phyloP scores from a whole-genome alignment of 2,797 vertebrate species.

The Squalus acanthias region DNA sequence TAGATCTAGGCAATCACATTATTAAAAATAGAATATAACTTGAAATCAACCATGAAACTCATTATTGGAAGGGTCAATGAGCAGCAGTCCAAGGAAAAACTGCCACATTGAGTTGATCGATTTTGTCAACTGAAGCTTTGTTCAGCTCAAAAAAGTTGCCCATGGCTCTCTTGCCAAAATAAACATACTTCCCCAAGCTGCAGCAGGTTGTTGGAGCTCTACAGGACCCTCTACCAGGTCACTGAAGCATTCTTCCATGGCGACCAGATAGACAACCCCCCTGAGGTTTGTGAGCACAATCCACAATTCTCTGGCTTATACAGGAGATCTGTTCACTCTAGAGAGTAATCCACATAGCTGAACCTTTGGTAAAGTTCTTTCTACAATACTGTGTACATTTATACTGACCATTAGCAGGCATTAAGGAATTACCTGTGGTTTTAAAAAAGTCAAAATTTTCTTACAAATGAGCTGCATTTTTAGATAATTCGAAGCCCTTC shows the following conservation, averaged over 20 bases:
- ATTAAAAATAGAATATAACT: neutral
- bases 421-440: neutral
- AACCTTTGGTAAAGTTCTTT: neutral
- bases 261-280: neutral
- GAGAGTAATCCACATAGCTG: no score
- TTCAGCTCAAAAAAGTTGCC: neutral
- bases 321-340: neutral
- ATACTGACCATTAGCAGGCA: neutral
- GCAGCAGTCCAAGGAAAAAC: neutral
- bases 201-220: neutral
- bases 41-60: neutral
- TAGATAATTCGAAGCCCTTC: neutral
- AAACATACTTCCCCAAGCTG: neutral
- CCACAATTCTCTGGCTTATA: neutral
- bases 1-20: neutral
- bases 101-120: no score
- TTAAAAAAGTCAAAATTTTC: neutral
- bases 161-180: neutral
- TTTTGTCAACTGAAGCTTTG: neutral
- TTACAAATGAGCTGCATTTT: neutral
- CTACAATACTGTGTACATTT: neutral
- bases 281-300: neutral
- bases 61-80: neutral
- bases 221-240: neutral
- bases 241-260: neutral